phyloP scores from a whole-genome alignment of 1,140 invertebrate genomes.

The Drosophila pruinosa region DNA sequence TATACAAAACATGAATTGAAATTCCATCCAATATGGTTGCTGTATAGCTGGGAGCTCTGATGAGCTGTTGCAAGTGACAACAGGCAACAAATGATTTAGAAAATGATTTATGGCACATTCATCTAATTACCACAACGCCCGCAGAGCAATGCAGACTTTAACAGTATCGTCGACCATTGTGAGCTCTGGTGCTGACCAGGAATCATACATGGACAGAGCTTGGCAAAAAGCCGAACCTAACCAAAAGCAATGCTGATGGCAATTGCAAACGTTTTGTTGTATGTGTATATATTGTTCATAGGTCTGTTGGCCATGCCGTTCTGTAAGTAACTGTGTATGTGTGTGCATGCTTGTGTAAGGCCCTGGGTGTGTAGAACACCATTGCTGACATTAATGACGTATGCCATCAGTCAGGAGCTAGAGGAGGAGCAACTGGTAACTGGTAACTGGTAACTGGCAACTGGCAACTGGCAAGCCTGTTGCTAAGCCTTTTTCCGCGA shows the following conservation, averaged over 20 bases:
- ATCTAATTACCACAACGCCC: conserved; percentile 75
- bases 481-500: conserved; percentile 70
- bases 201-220: conserved; percentile 24
- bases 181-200: conserved; percentile 13
- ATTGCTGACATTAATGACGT: conserved; percentile 78
- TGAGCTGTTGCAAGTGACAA: conserved; percentile 39
- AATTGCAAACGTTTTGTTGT: conserved; percentile 70
- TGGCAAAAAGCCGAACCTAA: conserved; percentile 63
- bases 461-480: background rate
- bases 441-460: background rate
- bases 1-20: conserved; percentile 14
- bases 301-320: background rate
- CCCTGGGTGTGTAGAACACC: conserved; percentile 61
- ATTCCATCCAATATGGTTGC: conserved; percentile 44
- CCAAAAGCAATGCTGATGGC: conserved; percentile 53
- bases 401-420: conserved; percentile 65
- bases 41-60: conserved; percentile 26
- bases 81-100: conserved; percentile 74
- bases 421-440: background rate
- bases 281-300: too few species aligned
- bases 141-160: conserved; percentile 31
- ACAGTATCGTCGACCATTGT: background rate
- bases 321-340: conserved; percentile 20
- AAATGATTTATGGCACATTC: conserved; percentile 80
- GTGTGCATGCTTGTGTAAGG: too few species aligned